Conservation (phyloP, 2,113 vertebrate species). For the Lepidiolamprologus cunningtoni region DNA sequence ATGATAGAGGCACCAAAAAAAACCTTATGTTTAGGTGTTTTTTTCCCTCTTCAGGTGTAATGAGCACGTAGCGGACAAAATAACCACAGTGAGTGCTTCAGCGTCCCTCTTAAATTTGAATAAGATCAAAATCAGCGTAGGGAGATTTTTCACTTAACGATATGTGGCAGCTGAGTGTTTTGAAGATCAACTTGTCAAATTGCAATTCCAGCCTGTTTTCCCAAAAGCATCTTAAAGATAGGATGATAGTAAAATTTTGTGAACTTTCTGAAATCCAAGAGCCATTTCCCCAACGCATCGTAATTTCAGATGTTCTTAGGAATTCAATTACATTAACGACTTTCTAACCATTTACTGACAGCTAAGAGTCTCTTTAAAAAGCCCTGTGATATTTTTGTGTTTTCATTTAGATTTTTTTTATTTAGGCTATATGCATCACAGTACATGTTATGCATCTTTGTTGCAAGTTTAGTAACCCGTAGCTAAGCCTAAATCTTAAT, state of each 20-base stretch:
- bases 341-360: neutral
- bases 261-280: neutral
- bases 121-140: neutral
- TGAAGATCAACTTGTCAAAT: neutral
- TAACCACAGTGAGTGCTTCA: neutral
- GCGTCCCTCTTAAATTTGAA: neutral
- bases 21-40: neutral
- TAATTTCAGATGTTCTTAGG: neutral
- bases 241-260: neutral
- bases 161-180: neutral
- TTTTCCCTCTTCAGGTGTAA: neutral
- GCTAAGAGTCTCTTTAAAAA: neutral
- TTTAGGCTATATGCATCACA: neutral
- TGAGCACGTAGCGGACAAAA: neutral
- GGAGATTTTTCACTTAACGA: neutral
- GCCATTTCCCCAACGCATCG: neutral
- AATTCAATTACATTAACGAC: neutral
- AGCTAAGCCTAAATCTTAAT: neutral
- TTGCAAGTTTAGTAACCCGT: neutral
- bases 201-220: neutral
- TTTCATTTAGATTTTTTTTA: neutral
- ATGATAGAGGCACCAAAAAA: neutral
- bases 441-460: neutral
- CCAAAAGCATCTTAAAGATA: neutral
- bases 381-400: neutral